A percentile compares a stretch with the other conserved stretches of the same genome.
Conservation (phyloP, 2,797 vertebrate species). For the Urophycis tenuis region DNA sequence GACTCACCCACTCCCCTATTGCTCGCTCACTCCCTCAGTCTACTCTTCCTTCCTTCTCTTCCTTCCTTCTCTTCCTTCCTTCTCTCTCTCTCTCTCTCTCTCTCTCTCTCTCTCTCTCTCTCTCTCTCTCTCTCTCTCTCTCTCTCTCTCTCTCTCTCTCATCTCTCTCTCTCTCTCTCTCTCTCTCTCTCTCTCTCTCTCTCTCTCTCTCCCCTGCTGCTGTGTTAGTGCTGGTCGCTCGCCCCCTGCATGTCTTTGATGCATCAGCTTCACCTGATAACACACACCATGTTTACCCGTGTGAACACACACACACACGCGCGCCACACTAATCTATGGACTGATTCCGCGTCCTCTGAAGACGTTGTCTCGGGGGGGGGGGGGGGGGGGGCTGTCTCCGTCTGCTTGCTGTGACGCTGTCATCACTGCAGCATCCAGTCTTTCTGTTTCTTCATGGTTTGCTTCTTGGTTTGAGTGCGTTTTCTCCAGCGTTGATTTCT, state of each 20-base stretch:
- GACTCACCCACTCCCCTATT: too few species aligned
- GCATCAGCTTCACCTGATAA: neutral
- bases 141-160: neutral
- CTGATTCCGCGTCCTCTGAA: neutral
- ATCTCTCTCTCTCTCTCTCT: too few species aligned
- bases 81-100: neutral
- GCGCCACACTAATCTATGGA: neutral
- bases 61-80: neutral
- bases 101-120: neutral
- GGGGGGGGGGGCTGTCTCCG: too few species aligned
- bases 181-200: too few species aligned
- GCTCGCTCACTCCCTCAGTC: too few species aligned
- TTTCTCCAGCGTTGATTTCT: too few species aligned
- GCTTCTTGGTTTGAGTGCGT: neutral
- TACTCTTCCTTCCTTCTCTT: too few species aligned
- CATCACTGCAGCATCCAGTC: neutral
- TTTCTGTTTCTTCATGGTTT: neutral
- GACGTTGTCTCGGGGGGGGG: too few species aligned
- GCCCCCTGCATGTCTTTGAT: constrained; percentile 26
- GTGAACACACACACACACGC: neutral
- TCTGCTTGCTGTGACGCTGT: too few species aligned
- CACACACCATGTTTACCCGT: neutral
- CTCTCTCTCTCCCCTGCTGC: too few species aligned
- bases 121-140: neutral
- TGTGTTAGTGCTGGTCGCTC: neutral